These are phyloP conservation scores for Pseudochromis fuscus DNA, from an alignment of 2,797 vertebrate species.

Conservation along the genomic window DNA sequence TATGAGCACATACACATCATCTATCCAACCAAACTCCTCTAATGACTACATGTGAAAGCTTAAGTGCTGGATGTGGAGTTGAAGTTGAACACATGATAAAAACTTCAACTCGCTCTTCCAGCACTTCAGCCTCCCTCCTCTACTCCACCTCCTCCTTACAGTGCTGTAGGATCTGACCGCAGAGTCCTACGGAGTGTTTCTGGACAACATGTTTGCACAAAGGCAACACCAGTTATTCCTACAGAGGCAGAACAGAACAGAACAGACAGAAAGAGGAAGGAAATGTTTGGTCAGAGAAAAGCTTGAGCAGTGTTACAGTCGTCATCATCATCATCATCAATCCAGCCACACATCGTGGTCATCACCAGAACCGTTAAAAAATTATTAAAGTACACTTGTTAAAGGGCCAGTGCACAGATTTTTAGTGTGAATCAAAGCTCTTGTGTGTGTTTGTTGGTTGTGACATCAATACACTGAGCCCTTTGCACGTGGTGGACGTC, in stretches of 20 bases:
- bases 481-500: constrained; percentile 26
- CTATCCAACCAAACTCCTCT: constrained; percentile 35
- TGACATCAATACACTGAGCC: constrained; percentile 62
- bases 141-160: constrained; percentile 82
- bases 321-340: constrained; percentile 9
- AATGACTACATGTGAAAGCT: constrained; percentile 39
- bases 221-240: constrained; percentile 93
- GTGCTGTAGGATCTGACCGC: constrained; percentile 67
- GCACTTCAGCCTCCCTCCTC: constrained; percentile 38
- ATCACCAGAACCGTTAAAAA: constrained; percentile 6
- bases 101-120: neutral
- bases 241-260: constrained; percentile 79
- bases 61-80: constrained; percentile 8
- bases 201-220: constrained; percentile 89
- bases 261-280: constrained; percentile 45
- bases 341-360: constrained; percentile 1
- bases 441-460: constrained; percentile 20
- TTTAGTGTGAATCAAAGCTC: constrained; percentile 20
- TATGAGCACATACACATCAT: constrained; percentile 3
- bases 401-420: constrained; percentile 60
- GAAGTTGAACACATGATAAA: neutral
- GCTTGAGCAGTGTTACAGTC: constrained; percentile 7
- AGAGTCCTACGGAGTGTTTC: constrained; percentile 88
- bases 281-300: constrained; percentile 44
- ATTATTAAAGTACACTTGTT: constrained; percentile 45